Conservation (phyloP, 2,797 vertebrate species). For the Vipera ursinii region DNA sequence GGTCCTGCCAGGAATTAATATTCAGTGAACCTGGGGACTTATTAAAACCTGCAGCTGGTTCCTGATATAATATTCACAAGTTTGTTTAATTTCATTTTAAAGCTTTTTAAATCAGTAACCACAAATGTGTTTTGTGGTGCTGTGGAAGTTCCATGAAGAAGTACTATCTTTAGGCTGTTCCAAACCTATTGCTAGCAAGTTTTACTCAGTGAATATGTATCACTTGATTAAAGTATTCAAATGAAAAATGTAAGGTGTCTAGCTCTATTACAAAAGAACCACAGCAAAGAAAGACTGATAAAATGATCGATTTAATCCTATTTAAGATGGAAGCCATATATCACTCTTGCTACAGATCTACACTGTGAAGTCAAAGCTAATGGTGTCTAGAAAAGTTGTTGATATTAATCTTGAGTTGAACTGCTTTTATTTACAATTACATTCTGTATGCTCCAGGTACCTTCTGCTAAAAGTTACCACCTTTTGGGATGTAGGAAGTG, state of each 20-base stretch:
- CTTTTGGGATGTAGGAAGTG: background rate
- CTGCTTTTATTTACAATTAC: background rate
- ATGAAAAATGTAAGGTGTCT: background rate
- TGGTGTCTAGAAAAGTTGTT: background rate
- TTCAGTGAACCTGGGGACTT: background rate
- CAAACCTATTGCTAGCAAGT: background rate
- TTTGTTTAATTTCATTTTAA: background rate
- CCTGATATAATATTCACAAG: background rate
- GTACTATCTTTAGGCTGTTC: background rate
- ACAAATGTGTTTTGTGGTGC: background rate
- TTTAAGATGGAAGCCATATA: background rate
- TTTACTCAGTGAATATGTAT: background rate
- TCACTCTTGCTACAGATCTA: background rate
- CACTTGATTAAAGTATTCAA: background rate
- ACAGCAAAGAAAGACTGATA: background rate
- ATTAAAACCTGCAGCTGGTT: background rate
- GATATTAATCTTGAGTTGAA: background rate
- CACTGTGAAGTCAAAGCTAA: background rate
- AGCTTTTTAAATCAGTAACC: background rate
- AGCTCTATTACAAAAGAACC: background rate
- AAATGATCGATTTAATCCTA: background rate
- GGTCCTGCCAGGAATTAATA: background rate
- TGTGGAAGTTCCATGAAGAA: background rate
- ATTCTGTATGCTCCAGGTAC: background rate
- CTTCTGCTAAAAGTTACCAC: background rate